phyloP scores from a whole-genome alignment of 2,888 invertebrate genomes.

The Spicauda simplicius region DNA sequence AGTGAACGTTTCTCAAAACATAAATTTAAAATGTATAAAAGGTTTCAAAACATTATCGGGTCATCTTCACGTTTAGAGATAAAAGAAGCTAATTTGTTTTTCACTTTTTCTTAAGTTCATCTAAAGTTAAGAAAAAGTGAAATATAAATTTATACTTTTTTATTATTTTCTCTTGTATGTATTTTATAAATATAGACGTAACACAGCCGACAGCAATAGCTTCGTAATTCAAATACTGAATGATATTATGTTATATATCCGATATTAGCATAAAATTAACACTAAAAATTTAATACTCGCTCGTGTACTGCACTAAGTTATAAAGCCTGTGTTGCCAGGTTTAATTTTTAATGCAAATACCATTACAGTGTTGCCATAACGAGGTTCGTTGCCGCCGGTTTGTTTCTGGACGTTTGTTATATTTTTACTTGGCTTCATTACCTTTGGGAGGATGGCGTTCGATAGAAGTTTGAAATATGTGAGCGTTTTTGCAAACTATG shows the following conservation, averaged over 20 bases:
- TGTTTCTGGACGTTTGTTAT: slow-evolving; percentile 48
- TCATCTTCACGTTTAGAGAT: no score
- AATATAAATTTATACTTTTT: no score
- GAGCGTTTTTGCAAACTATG: not conserved
- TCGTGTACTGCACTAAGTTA: not conserved
- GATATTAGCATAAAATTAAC: not conserved
- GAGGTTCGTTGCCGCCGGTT: slow-evolving; percentile 66
- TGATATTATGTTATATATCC: not conserved
- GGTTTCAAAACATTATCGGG: no score
- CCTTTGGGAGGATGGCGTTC: slow-evolving; percentile 9
- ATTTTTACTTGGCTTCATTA: slow-evolving; percentile 43
- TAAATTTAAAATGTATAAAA: no score
- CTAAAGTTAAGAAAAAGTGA: no score
- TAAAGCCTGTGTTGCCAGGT: not conserved
- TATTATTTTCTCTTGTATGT: no score
- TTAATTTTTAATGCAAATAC: slow-evolving; percentile 73
- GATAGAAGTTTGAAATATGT: not conserved
- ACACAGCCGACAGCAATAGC: no score
- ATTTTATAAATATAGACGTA: no score
- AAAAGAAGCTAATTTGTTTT: no score
- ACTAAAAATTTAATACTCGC: not conserved
- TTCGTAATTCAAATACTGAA: no score
- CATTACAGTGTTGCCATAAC: slow-evolving; percentile 66
- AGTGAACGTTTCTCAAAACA: no score
- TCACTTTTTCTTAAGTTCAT: no score